phyloP scores from a whole-genome alignment of 2,113 vertebrate species.

The Paedocypris sp. region DNA sequence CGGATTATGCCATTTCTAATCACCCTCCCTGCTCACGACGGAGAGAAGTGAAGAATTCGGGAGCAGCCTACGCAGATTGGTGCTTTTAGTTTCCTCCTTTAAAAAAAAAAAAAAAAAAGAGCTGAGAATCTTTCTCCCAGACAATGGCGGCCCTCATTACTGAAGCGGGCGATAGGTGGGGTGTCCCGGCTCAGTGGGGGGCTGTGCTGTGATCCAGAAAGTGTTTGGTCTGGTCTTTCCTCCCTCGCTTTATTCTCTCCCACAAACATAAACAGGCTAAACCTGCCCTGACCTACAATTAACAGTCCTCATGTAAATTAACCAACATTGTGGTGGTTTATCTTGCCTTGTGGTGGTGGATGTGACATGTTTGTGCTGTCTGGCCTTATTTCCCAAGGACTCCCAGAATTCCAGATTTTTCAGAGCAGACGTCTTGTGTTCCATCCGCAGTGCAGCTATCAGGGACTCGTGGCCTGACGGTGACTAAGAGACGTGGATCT shows the following conservation, averaged over 20 bases:
- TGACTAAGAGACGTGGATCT: too few species aligned
- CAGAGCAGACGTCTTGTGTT: too few species aligned
- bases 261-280: neutral
- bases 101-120: conserved; percentile 59
- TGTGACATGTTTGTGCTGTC: too few species aligned
- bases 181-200: conserved; percentile 16
- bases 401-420: too few species aligned
- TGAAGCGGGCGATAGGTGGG: conserved; percentile 31
- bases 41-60: too few species aligned
- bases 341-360: too few species aligned
- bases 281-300: conserved; percentile 39
- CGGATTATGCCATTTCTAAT: neutral
- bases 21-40: neutral
- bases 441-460: too few species aligned
- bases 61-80: neutral
- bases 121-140: conserved; percentile 53
- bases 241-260: conserved; percentile 12
- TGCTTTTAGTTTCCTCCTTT: conserved; percentile 42
- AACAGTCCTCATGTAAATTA: neutral
- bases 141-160: conserved; percentile 68
- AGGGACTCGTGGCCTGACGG: too few species aligned
- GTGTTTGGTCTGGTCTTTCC: conserved; percentile 9
- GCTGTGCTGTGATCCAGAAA: conserved; percentile 13
- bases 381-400: too few species aligned
- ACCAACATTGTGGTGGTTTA: neutral